These are phyloP conservation scores for Caradrina clavipalpis DNA, from an alignment of 2,888 invertebrate species.

Conservation along the genomic window DNA sequence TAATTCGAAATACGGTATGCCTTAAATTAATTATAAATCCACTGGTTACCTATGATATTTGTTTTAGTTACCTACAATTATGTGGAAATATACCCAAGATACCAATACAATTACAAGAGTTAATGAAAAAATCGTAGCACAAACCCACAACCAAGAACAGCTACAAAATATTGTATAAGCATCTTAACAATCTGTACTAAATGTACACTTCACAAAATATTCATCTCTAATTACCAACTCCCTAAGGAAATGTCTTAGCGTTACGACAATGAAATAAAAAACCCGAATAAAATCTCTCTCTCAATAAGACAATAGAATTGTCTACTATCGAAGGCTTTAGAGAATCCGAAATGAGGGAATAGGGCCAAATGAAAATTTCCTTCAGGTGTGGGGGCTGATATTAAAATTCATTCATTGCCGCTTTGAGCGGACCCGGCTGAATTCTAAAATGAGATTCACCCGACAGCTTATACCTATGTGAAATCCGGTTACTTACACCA, in stretches of 20 bases:
- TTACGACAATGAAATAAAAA: constrained; percentile 33
- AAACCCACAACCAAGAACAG: not conserved
- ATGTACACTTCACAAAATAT: not conserved
- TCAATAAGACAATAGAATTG: constrained; percentile 41
- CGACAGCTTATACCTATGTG: constrained; percentile 41
- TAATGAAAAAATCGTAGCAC: not conserved
- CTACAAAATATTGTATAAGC: not conserved
- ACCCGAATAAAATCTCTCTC: constrained; percentile 34
- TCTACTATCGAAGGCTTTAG: constrained; percentile 37
- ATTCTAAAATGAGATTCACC: constrained; percentile 70
- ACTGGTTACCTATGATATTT: not conserved
- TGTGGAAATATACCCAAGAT: no score
- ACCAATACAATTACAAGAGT: not conserved
- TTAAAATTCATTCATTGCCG: constrained; percentile 73
- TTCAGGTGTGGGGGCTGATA: constrained; percentile 59
- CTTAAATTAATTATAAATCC: not conserved
- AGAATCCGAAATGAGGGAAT: constrained; percentile 51
- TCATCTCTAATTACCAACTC: constrained; percentile 10
- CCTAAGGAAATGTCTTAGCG: constrained; percentile 7
- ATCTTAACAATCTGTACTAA: not conserved
- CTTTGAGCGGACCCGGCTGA: constrained; percentile 63
- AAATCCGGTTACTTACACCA: constrained; percentile 39
- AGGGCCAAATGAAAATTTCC: constrained; percentile 52
- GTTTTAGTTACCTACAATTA: no score
- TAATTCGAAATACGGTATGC: no score